A percentile compares a stretch with the other conserved stretches of the same genome.
Evolutionary conservation across 2,113 vertebrate species (phyloP).

Genomic region (Myrmophylax atrothorax): DNA sequence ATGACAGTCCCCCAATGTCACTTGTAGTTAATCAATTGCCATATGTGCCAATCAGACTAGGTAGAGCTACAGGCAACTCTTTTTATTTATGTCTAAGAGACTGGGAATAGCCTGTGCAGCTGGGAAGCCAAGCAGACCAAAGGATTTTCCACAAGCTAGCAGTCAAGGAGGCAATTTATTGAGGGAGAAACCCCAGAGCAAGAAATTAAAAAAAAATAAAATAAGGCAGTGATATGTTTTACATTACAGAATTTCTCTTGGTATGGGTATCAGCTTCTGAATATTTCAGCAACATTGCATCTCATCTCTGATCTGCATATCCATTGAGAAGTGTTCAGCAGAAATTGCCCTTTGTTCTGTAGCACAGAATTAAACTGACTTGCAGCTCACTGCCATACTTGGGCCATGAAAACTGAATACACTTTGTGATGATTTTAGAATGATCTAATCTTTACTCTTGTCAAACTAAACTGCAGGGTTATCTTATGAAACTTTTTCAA

Average conservation of each 20-base stretch:
- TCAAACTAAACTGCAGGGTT: constrained; percentile 62
- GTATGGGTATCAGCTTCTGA: constrained; percentile 73
- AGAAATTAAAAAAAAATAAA: constrained; percentile 70
- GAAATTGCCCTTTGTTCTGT: constrained; percentile 76
- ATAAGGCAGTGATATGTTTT: constrained; percentile 61
- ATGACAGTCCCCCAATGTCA: background rate
- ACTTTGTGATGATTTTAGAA: constrained; percentile 52
- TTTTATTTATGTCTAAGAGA: constrained; percentile 54
- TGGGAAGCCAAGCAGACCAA: constrained; percentile 36
- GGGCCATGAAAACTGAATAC: constrained; percentile 43
- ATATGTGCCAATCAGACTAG: constrained; percentile 29
- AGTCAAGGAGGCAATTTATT: constrained; percentile 69
- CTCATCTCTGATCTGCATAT: constrained; percentile 74
- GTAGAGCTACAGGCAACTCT: constrained; percentile 53
- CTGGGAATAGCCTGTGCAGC: constrained; percentile 39
- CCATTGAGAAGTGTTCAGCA: constrained; percentile 71
- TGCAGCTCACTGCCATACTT: constrained; percentile 58
- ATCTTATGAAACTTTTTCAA: constrained; percentile 45
- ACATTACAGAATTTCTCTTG: constrained; percentile 70
- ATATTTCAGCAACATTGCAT: constrained; percentile 74
- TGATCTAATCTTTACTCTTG: constrained; percentile 54
- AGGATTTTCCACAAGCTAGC: constrained; percentile 37
- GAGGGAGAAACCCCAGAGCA: constrained; percentile 74
- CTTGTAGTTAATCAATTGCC: constrained; percentile 54
- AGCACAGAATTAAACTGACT: constrained; percentile 63